A percentile compares a stretch with the other conserved stretches of the same genome.
Conservation (phyloP, 2,797 vertebrate genomes). For the Xenentodon cancila region DNA sequence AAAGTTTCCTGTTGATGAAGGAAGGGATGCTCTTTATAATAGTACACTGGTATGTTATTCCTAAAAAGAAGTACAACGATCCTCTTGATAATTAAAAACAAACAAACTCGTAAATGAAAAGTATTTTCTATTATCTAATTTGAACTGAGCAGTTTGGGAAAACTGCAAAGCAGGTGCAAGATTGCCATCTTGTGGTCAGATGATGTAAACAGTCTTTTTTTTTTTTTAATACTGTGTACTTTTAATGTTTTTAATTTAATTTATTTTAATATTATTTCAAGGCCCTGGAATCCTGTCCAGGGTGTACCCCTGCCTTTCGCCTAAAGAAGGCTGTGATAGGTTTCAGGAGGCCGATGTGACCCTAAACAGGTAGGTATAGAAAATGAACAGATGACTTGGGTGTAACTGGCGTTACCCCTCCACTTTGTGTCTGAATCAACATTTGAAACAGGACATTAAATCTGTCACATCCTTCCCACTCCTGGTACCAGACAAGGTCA, state of each 20-base stretch:
- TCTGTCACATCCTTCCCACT: background rate
- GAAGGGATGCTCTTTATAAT: background rate
- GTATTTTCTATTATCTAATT: background rate
- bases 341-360: no score
- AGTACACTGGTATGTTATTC: background rate
- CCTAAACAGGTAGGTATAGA: no score
- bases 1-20: no score
- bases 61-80: background rate
- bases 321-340: no score
- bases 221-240: background rate
- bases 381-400: no score
- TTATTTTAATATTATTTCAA: background rate
- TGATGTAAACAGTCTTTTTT: background rate
- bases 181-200: conserved; percentile 67
- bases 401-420: background rate
- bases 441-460: background rate
- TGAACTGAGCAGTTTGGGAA: background rate
- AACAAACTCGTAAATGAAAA: background rate
- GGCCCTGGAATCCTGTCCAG: background rate
- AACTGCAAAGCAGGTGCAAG: conserved; percentile 26
- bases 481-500: conserved; percentile 1
- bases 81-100: background rate
- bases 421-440: background rate
- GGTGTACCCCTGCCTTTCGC: no score
- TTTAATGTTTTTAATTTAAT: background rate